Percentiles rank a stretch among this genome's conserved stretches.
Conservation (phyloP, 2,113 vertebrate species). For the Microtus montanus region DNA sequence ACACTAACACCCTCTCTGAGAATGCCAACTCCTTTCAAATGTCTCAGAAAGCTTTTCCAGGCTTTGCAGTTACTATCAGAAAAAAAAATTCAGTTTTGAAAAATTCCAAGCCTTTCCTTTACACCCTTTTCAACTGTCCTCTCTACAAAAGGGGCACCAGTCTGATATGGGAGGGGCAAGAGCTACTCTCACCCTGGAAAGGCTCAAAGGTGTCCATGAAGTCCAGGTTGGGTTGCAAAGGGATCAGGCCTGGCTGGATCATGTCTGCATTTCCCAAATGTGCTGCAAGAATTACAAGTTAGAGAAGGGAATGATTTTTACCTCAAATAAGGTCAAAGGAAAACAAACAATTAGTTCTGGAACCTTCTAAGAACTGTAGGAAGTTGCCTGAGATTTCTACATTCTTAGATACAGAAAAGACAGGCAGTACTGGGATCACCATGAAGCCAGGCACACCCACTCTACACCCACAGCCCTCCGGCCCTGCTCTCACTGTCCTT, state of each 20-base stretch:
- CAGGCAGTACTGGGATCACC: background rate
- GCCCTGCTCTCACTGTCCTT: too few species aligned
- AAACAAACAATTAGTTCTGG: background rate
- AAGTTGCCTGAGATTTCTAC: background rate
- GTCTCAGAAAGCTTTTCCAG: background rate
- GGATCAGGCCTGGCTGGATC: constrained; percentile 98
- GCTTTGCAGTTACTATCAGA: background rate
- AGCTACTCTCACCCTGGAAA: constrained; percentile 91
- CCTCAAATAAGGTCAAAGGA: background rate
- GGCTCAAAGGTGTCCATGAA: constrained; percentile 99
- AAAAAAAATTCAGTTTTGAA: background rate
- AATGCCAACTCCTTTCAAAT: background rate
- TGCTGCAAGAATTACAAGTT: constrained; percentile 84
- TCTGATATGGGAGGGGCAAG: background rate
- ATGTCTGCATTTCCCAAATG: constrained; percentile 98
- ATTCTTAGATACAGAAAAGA: background rate
- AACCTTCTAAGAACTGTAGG: background rate
- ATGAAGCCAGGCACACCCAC: background rate
- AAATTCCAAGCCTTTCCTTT: background rate
- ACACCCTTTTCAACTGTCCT: background rate
- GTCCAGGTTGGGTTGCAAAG: constrained; percentile 97
- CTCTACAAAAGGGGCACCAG: background rate
- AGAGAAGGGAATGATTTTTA: background rate
- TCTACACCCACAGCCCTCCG: too few species aligned
- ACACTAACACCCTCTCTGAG: background rate